phyloP scores from a whole-genome alignment of 1,140 invertebrate genomes.

The Lethrus apterus region DNA sequence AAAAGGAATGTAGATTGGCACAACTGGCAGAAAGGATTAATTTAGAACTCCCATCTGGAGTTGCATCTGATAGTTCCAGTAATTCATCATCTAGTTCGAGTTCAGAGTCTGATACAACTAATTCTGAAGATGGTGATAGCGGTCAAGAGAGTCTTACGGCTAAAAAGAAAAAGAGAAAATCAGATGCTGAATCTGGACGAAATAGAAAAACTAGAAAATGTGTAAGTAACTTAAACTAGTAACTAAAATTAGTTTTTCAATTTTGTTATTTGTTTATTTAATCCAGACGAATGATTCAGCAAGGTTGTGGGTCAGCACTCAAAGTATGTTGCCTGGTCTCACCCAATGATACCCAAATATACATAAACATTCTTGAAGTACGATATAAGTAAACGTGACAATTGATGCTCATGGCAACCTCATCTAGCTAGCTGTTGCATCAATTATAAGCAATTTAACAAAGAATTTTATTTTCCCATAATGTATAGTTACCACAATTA shows the following conservation, averaged over 20 bases:
- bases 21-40: constrained; percentile 80
- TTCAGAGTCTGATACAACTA: constrained; percentile 50
- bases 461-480: too few species aligned
- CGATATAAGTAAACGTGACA: background rate
- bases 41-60: constrained; percentile 76
- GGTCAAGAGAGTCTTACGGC: constrained; percentile 82
- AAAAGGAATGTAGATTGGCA: constrained; percentile 76
- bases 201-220: constrained; percentile 28
- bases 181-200: constrained; percentile 33
- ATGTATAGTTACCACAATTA: constrained; percentile 13
- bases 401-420: too few species aligned
- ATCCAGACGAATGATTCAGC: constrained; percentile 12
- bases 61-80: constrained; percentile 90
- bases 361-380: background rate
- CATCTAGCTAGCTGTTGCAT: too few species aligned
- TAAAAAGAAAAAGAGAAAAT: constrained; percentile 68
- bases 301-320: background rate
- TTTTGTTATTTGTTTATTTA: background rate
- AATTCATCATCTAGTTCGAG: constrained; percentile 82
- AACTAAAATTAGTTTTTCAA: background rate
- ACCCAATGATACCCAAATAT: background rate
- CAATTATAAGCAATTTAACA: too few species aligned
- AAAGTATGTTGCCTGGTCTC: background rate
- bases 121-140: constrained; percentile 62
- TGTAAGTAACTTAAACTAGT: constrained; percentile 25